Conservation (phyloP, 2,113 vertebrate genomes). For the Paradoxurus hermaphroditus region DNA sequence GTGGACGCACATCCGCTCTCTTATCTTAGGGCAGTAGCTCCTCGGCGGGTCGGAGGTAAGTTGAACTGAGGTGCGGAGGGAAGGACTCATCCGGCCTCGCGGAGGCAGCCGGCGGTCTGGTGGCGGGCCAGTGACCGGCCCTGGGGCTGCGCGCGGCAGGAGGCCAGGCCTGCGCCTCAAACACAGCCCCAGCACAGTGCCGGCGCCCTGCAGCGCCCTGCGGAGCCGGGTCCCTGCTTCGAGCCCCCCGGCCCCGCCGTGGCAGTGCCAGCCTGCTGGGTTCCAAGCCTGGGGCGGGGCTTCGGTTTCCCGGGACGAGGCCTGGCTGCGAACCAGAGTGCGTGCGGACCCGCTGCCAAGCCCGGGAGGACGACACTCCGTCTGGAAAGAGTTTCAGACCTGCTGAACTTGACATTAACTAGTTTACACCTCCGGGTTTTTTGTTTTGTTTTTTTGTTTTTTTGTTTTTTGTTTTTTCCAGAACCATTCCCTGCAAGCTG, state of each 20-base stretch:
- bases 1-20: fast-evolving
- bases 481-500: constrained; percentile 78
- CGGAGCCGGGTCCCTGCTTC: fast-evolving
- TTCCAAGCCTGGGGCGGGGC: constrained; percentile 41
- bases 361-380: fast-evolving
- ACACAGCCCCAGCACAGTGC: neutral
- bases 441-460: too few species aligned
- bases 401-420: neutral
- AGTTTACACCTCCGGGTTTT: neutral
- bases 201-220: too few species aligned
- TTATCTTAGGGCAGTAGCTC: neutral
- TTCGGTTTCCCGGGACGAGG: constrained; percentile 77
- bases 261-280: constrained; percentile 52
- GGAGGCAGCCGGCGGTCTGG: constrained; percentile 59
- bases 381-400: neutral
- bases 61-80: neutral
- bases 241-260: neutral
- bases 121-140: constrained; percentile 7
- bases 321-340: fast-evolving
- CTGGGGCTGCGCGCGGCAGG: fast-evolving
- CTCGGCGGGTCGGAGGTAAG: neutral
- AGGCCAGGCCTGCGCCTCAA: fast-evolving
- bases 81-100: neutral
- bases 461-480: constrained; percentile 33
- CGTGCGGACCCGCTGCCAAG: neutral